Evolutionary conservation across 2,797 vertebrate species (phyloP).

Genomic region (Miichthys miiuy): DNA sequence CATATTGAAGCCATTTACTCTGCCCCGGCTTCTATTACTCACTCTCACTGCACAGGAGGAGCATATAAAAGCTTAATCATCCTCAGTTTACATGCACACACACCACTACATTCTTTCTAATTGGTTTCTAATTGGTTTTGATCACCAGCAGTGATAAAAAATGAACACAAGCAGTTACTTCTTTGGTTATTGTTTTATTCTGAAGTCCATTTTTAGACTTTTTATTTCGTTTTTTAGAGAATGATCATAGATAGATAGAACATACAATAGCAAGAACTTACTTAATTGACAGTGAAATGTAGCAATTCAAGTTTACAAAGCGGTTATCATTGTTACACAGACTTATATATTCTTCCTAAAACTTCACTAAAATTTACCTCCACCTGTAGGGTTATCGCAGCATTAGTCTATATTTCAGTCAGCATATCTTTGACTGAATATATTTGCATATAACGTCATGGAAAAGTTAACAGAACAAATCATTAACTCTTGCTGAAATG

Average conservation of each 20-base stretch:
- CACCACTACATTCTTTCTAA: conserved; percentile 57
- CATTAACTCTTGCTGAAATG: conserved; percentile 37
- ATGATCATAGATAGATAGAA: not conserved
- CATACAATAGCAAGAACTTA: too few species aligned
- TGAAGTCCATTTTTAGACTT: not conserved
- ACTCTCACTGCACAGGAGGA: conserved; percentile 70
- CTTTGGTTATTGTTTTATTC: conserved; percentile 29
- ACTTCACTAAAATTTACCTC: not conserved
- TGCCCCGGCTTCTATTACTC: conserved; percentile 67
- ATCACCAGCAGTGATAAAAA: conserved; percentile 32
- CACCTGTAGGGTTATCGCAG: conserved; percentile 13
- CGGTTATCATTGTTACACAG: not conserved
- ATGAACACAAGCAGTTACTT: conserved; percentile 1
- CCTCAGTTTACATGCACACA: conserved; percentile 51
- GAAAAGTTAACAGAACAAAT: conserved; percentile 36
- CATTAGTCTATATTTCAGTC: conserved; percentile 7
- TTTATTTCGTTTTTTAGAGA: conserved; percentile 2
- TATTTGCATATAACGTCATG: conserved; percentile 50
- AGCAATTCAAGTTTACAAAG: not conserved
- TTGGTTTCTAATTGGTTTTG: conserved; percentile 67
- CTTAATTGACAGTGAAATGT: not conserved
- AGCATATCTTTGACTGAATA: conserved; percentile 25
- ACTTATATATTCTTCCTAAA: not conserved
- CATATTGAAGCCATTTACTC: conserved; percentile 80
- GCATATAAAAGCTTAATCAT: conserved; percentile 74